These are phyloP conservation scores for Lasioglossum leucozonium DNA, from an alignment of 2,888 invertebrate genomes.

Conservation along the genomic window DNA sequence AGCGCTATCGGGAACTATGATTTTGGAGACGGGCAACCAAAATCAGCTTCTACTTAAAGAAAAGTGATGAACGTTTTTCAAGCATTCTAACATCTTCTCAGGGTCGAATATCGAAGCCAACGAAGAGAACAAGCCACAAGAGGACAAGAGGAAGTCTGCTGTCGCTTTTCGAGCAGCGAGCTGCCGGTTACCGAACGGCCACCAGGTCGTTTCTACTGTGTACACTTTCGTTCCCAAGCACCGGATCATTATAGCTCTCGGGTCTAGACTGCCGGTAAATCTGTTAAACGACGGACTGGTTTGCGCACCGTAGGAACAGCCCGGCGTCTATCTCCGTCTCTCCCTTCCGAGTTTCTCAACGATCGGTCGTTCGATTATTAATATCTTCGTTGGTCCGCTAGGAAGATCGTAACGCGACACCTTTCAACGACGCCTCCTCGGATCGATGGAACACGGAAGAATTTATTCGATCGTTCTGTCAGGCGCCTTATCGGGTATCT, in stretches of 20 bases:
- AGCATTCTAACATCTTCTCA: not conserved
- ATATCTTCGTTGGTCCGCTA: constrained; percentile 46
- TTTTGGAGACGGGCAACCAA: not conserved
- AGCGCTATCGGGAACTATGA: not conserved
- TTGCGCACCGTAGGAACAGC: constrained; percentile 26
- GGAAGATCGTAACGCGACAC: constrained; percentile 69
- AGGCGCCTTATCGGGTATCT: constrained; percentile 20
- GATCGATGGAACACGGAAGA: constrained; percentile 39
- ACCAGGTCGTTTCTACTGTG: not conserved
- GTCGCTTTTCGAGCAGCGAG: not conserved
- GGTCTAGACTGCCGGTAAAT: constrained; percentile 30
- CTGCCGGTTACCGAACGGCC: not conserved
- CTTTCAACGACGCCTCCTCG: constrained; percentile 51
- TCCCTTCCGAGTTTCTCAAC: constrained; percentile 20
- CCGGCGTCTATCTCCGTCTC: not conserved
- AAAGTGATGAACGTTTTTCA: not conserved
- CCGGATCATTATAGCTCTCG: constrained; percentile 39
- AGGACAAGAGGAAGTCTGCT: not conserved
- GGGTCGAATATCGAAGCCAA: not conserved
- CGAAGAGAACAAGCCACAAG: not conserved
- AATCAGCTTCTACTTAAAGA: not conserved
- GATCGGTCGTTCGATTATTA: constrained; percentile 55
- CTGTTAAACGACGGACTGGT: constrained; percentile 45
- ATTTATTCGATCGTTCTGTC: constrained; percentile 25
- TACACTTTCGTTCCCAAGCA: constrained; percentile 11